Percentiles rank a stretch among this genome's conserved stretches.
These are phyloP conservation scores for Apamea sordens DNA, from an alignment of 2,888 invertebrate species.

Conservation along the genomic window DNA sequence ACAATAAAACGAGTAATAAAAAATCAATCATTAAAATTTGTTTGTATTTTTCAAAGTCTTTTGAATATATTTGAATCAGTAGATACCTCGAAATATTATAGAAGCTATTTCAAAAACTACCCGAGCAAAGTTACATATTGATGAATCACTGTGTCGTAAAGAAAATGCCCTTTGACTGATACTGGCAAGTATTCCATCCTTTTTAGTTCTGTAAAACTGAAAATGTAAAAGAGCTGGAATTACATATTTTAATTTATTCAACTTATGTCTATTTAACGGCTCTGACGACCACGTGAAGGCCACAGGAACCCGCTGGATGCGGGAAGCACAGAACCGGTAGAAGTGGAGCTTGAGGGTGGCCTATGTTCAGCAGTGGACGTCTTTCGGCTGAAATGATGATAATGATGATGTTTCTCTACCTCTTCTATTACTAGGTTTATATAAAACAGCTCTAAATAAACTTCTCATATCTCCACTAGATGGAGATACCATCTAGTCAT, in stretches of 20 bases:
- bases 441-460: neutral
- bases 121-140: slow-evolving; percentile 89
- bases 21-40: neutral
- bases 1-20: neutral
- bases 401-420: neutral
- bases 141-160: slow-evolving; percentile 95
- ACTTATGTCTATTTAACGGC: neutral
- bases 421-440: neutral
- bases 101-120: slow-evolving; percentile 91
- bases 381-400: too few species aligned
- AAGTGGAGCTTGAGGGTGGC: too few species aligned
- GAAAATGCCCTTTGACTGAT: slow-evolving; percentile 94
- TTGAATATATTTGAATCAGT: neutral
- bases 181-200: slow-evolving; percentile 95
- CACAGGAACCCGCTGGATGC: too few species aligned
- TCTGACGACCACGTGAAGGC: too few species aligned
- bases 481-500: neutral
- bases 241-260: neutral
- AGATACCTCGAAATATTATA: too few species aligned
- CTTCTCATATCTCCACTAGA: neutral
- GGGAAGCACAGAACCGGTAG: too few species aligned
- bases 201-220: slow-evolving; percentile 92
- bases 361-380: too few species aligned
- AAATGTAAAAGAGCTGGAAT: slow-evolving; percentile 35
- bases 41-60: neutral